phyloP scores from a whole-genome alignment of 2,797 vertebrate species.

The Neoniphon sammara region DNA sequence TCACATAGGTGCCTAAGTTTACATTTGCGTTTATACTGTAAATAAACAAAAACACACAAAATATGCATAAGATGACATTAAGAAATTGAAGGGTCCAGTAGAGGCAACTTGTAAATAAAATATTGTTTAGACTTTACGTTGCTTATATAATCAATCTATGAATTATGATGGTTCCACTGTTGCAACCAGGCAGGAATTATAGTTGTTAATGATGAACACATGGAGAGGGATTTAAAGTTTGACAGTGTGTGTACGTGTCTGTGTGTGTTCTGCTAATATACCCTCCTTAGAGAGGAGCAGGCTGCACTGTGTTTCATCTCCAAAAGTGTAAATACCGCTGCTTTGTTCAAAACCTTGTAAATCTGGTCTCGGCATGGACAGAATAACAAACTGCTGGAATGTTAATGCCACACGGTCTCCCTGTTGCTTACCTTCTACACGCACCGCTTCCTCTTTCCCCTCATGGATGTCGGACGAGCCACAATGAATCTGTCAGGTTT shows the following conservation, averaged over 20 bases:
- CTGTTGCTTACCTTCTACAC: conserved; percentile 11
- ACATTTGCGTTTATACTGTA: background rate
- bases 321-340: conserved; percentile 54
- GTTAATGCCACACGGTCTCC: conserved; percentile 43
- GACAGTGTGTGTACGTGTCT: background rate
- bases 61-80: too few relatives aligned
- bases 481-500: conserved; percentile 52
- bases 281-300: conserved; percentile 18
- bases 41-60: background rate
- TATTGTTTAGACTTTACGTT: too few relatives aligned
- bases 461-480: conserved; percentile 16
- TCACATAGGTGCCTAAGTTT: background rate
- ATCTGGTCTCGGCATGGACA: conserved; percentile 41
- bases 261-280: conserved; percentile 25
- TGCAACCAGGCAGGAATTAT: too few relatives aligned
- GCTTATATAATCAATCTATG: too few relatives aligned
- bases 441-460: conserved; percentile 4
- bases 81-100: too few relatives aligned
- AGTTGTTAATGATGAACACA: conserved; percentile 16
- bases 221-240: conserved; percentile 7
- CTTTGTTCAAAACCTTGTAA: conserved; percentile 55
- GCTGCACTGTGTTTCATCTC: conserved; percentile 38
- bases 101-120: too few relatives aligned
- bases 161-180: too few relatives aligned
- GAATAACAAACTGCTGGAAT: conserved; percentile 41